phyloP scores from a whole-genome alignment of 2,888 invertebrate species.

The Protophormia terraenovae region DNA sequence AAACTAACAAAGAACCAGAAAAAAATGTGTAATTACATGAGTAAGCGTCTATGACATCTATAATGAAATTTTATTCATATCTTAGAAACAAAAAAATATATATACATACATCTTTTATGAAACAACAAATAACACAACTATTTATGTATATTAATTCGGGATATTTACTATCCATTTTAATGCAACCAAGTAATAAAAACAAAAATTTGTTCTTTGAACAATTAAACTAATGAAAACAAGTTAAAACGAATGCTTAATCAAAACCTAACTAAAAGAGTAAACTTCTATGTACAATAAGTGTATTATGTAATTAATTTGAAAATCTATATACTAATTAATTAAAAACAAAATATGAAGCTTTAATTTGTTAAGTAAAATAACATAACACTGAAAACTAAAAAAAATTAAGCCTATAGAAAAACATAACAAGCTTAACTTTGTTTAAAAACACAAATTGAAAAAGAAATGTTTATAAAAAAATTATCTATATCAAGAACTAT shows the following conservation, averaged over 20 bases:
- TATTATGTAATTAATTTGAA: neutral
- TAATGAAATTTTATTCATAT: conserved; percentile 55
- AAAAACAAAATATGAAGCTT: conserved; percentile 41
- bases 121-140: neutral
- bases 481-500: neutral
- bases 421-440: conserved; percentile 27
- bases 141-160: neutral
- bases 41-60: conserved; percentile 35
- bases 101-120: no score
- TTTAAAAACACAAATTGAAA: neutral
- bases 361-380: conserved; percentile 42
- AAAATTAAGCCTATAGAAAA: conserved; percentile 7
- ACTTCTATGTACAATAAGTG: conserved; percentile 3
- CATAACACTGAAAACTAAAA: neutral
- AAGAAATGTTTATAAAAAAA: neutral
- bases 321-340: conserved; percentile 29
- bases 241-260: conserved; percentile 50
- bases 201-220: conserved; percentile 16
- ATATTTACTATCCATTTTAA: neutral
- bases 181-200: conserved; percentile 2
- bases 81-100: conserved; percentile 26
- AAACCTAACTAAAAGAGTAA: conserved; percentile 32
- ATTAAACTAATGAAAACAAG: neutral
- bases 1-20: conserved; percentile 65
- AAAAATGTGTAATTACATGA: conserved; percentile 64